Percentiles rank a stretch among this genome's conserved stretches.
phyloP scores from a whole-genome alignment of 2,113 vertebrate genomes.

The Chunga burmeisteri region DNA sequence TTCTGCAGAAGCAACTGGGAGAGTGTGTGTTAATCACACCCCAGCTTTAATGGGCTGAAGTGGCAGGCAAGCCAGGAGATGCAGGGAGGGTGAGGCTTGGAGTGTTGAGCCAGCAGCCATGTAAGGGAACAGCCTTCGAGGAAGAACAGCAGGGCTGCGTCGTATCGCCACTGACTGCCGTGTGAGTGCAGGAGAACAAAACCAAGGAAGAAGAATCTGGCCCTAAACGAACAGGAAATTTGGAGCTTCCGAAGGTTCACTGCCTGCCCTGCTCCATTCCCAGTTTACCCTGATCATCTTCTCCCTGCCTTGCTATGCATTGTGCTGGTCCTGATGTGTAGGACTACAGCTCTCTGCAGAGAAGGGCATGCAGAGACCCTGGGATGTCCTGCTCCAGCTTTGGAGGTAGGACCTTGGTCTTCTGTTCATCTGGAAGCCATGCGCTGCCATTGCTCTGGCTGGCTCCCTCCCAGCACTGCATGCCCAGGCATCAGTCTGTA shows the following conservation, averaged over 20 bases:
- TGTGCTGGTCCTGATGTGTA: neutral
- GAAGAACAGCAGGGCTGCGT: neutral
- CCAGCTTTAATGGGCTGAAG: neutral
- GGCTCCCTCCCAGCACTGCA: neutral
- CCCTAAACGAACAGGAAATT: neutral
- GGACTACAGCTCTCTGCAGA: neutral
- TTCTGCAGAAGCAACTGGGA: neutral
- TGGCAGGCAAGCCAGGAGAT: neutral
- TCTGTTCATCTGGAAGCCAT: neutral
- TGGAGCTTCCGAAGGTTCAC: neutral
- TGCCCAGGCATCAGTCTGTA: neutral
- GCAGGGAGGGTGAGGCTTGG: neutral
- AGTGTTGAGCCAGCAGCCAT: rapidly evolving
- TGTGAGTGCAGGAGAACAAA: neutral
- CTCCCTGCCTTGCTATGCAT: neutral
- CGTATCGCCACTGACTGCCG: rapidly evolving
- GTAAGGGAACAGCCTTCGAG: neutral
- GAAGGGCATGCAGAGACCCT: neutral
- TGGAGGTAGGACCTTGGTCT: neutral
- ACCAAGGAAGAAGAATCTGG: neutral
- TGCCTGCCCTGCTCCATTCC: neutral
- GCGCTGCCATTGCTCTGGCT: neutral
- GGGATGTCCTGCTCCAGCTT: neutral
- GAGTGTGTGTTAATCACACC: neutral
- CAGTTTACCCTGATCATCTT: neutral